These are phyloP conservation scores for Ceratothoa steindachneri DNA, from an alignment of 2,888 invertebrate genomes.

Conservation along the genomic window DNA sequence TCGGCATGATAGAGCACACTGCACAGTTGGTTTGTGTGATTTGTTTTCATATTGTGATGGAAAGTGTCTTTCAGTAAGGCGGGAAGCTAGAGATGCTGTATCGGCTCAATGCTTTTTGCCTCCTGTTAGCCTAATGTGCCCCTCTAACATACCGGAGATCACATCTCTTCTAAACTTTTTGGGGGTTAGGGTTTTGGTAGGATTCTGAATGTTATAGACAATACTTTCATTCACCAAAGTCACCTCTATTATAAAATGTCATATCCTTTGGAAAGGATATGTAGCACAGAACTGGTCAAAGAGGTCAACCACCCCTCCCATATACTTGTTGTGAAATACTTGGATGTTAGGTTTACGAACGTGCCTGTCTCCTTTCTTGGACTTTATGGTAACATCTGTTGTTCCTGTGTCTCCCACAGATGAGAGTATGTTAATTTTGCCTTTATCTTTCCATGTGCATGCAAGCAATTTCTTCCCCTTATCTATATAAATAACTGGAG, in stretches of 20 bases:
- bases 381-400: too few relatives aligned
- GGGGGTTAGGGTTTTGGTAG: not conserved
- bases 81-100: not conserved
- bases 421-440: too few relatives aligned
- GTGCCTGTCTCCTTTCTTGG: too few relatives aligned
- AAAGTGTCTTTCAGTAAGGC: conserved; percentile 6
- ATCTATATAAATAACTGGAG: too few relatives aligned
- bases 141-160: not conserved
- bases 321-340: not conserved
- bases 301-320: conserved; percentile 11
- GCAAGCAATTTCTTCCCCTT: too few relatives aligned
- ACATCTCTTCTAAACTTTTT: not conserved
- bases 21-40: not conserved
- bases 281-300: conserved; percentile 19
- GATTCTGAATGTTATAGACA: not conserved
- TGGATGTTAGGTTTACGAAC: not conserved
- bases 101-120: not conserved
- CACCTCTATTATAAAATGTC: conserved; percentile 14
- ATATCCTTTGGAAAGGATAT: not conserved
- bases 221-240: conserved; percentile 3
- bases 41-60: conserved; percentile 8
- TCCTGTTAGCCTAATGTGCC: not conserved
- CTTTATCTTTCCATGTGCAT: too few relatives aligned
- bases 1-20: conserved; percentile 7
- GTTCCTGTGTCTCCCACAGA: too few relatives aligned